Evolutionary conservation across 2,888 invertebrate genomes (phyloP).

Genomic region (Alloplasta piceator): DNA sequence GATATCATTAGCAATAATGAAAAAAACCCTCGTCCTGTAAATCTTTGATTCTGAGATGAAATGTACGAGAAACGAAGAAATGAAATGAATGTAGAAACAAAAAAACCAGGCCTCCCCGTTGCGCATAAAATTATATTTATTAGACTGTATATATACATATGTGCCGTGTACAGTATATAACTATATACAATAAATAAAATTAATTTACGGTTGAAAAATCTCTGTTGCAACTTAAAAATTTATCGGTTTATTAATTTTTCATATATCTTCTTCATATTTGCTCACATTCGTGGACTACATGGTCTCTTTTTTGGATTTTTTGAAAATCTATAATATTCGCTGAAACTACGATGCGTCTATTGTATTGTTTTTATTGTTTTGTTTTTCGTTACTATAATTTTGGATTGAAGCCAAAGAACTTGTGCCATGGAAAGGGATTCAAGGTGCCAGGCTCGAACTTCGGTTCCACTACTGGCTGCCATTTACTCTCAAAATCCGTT

Average conservation of each 20-base stretch:
- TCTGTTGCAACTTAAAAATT: conserved; percentile 16
- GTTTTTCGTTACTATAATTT: conserved; percentile 72
- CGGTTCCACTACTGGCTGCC: conserved; percentile 58
- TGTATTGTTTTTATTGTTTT: conserved; percentile 1
- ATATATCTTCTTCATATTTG: conserved; percentile 8
- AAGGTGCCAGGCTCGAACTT: conserved; percentile 51
- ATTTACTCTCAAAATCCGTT: conserved; percentile 70
- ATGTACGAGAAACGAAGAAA: background rate
- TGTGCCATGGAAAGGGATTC: conserved; percentile 76
- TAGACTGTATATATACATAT: conserved; percentile 70
- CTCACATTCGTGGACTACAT: conserved; percentile 11
- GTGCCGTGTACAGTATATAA: conserved; percentile 69
- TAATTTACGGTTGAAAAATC: conserved; percentile 70
- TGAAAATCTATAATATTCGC: conserved; percentile 13
- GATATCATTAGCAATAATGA: conserved; percentile 52
- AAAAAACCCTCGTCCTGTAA: conserved; percentile 23
- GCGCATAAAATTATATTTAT: conserved; percentile 67
- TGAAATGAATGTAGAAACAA: conserved; percentile 12
- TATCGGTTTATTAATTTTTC: conserved; percentile 23
- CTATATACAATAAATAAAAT: conserved; percentile 74
- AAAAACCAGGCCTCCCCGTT: conserved; percentile 50
- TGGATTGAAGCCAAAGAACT: conserved; percentile 78
- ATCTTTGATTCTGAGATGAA: conserved; percentile 14
- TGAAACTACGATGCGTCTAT: conserved; percentile 35
- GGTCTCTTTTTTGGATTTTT: conserved; percentile 11